Percentiles rank a stretch among this genome's conserved stretches.
phyloP scores from a whole-genome alignment of 1,140 invertebrate genomes.

The Sycophila sp. region DNA sequence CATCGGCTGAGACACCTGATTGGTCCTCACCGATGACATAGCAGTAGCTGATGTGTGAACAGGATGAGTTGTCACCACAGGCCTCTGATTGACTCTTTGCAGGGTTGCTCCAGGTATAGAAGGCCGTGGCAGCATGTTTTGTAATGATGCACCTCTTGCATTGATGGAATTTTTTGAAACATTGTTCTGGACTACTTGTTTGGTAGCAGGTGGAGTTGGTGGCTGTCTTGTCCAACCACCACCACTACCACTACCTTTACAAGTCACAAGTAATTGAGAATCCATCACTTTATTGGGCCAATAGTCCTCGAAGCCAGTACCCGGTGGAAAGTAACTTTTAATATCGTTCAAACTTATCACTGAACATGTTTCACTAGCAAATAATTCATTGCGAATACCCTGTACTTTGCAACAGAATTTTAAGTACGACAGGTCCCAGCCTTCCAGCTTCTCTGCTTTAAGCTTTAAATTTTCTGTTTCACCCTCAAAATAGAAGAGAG shows the following conservation, averaged over 20 bases:
- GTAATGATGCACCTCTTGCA: constrained; percentile 47
- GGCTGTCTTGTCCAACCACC: constrained; percentile 73
- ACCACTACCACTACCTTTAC: constrained; percentile 68
- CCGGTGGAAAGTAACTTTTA: constrained; percentile 88
- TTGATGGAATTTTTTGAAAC: constrained; percentile 51
- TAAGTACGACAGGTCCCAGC: constrained; percentile 91
- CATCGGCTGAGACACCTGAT: constrained; percentile 54
- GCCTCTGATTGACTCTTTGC: constrained; percentile 54
- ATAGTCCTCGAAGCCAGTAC: constrained; percentile 89
- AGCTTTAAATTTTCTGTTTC: constrained; percentile 89
- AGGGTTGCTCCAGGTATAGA: constrained; percentile 39
- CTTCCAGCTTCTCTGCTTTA: constrained; percentile 84
- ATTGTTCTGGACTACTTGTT: constrained; percentile 50
- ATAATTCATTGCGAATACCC: constrained; percentile 89
- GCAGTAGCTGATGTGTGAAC: constrained; percentile 54
- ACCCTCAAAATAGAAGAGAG: constrained; percentile 93
- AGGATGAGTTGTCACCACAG: constrained; percentile 52
- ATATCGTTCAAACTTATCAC: constrained; percentile 91
- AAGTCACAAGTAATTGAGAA: constrained; percentile 75
- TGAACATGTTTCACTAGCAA: constrained; percentile 87
- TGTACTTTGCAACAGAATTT: constrained; percentile 96
- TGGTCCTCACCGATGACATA: constrained; percentile 50
- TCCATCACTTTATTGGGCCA: constrained; percentile 89
- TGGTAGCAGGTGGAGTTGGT: constrained; percentile 55
- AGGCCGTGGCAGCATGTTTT: constrained; percentile 49